phyloP scores from a whole-genome alignment of 2,113 vertebrate genomes.

The Etheostoma cragini region DNA sequence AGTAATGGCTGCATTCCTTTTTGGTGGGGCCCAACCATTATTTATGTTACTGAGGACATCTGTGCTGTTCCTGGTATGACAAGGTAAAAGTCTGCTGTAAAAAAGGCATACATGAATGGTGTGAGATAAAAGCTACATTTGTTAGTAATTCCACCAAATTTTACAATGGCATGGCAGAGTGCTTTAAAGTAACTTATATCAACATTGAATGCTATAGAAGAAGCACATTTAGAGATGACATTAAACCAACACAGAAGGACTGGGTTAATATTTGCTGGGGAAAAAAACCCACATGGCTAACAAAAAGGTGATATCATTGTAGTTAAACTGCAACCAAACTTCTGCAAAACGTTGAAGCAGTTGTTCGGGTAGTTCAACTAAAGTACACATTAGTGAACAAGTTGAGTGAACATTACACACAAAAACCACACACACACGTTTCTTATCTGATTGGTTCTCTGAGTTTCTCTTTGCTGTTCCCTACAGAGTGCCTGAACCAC shows the following conservation, averaged over 20 bases:
- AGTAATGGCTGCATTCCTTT: background rate
- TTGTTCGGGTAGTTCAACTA: background rate
- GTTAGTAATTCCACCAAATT: background rate
- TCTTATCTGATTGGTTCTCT: background rate
- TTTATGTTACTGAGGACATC: background rate
- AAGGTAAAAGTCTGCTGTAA: background rate
- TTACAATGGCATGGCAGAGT: background rate
- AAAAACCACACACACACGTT: background rate
- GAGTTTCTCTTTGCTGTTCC: slow-evolving; percentile 9
- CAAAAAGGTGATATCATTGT: background rate
- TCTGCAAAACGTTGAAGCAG: background rate
- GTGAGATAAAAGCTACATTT: background rate
- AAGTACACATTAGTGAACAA: background rate
- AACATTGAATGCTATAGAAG: background rate
- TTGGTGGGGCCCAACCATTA: background rate
- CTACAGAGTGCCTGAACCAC: slow-evolving; percentile 92
- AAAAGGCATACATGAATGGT: background rate
- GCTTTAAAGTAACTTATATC: background rate
- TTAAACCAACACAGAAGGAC: background rate
- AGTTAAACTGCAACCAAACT: slow-evolving; percentile 9
- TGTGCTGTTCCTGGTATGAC: slow-evolving; percentile 11
- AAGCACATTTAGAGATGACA: background rate
- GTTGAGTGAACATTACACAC: background rate
- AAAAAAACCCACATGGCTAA: background rate
- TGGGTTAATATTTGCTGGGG: background rate